A percentile compares a stretch with the other conserved stretches of the same genome.
phyloP scores from a whole-genome alignment of 2,113 vertebrate species.

The Clarias magur region DNA sequence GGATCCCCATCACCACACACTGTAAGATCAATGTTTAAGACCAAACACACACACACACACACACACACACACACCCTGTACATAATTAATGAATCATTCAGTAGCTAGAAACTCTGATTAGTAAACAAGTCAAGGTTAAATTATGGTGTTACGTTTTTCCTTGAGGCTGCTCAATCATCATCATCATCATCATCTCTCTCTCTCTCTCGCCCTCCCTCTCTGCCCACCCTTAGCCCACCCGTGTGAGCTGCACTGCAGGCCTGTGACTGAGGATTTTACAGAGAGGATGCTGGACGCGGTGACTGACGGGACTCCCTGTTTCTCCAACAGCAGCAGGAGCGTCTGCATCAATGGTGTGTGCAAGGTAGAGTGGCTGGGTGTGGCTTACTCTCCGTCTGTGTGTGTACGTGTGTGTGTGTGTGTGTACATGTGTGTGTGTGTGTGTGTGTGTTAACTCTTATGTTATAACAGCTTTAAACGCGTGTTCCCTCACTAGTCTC shows the following conservation, averaged over 20 bases:
- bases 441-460: neutral
- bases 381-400: slow-evolving; percentile 4
- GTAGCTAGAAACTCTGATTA: neutral
- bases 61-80: neutral
- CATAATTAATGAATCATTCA: no score
- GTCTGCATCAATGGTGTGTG: slow-evolving; percentile 98
- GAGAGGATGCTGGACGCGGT: slow-evolving; percentile 96
- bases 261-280: slow-evolving; percentile 81
- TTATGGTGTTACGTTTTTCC: neutral
- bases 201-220: neutral
- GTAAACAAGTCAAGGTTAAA: neutral
- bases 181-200: no score
- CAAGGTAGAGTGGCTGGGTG: slow-evolving; percentile 89
- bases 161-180: neutral
- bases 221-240: slow-evolving; percentile 75
- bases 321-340: slow-evolving; percentile 84
- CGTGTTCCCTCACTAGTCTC: neutral
- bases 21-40: slow-evolving; percentile 64
- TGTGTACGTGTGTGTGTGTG: neutral
- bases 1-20: slow-evolving; percentile 84
- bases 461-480: neutral
- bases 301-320: slow-evolving; percentile 93
- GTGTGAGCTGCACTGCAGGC: slow-evolving; percentile 92
- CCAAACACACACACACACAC: neutral
- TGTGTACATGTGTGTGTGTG: neutral